Base-by-base conservation (phyloP, 2,888 invertebrate genomes). In the Ctena decussata region DNA sequence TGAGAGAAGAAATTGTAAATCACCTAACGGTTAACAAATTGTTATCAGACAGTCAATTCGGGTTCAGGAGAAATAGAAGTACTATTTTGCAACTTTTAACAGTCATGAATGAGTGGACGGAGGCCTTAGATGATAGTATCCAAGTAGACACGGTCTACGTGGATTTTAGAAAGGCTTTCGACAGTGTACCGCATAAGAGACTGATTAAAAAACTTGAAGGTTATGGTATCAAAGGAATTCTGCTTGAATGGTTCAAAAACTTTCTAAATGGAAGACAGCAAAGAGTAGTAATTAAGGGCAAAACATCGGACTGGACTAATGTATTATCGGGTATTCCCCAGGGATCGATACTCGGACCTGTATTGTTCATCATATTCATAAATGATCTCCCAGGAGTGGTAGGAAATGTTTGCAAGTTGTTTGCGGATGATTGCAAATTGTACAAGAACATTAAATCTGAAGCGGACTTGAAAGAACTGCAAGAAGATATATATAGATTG, bases 371-470 rank as follows among this genome's bases (percentile, higher is more conserved):
- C 35, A 15, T 72, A 44, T 24, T 60, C 65, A 60, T 74, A 21
- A 75, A 80, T 69, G 80, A 75, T 44, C 35, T 80, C 24, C 75
- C 46, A 24, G 69, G 65, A 0, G 32, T 35, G 3, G 69, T 35
- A 12, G 46, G 24, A 32, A 80, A 60, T 75, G 35, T 39, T 27
- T 75, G 72, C 12, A 18, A 65, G 39, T 32, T 83, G n/a, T 79
- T 83, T 60, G 79, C 79, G 27, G 83, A 83, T 71, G 83, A 83
- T 37, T 39, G 69, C n/a, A 79, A 83, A 39, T 2, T 74, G 8
- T 83, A 79, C 35, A 35, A 27, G n/a, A 35, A 1, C 35, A 79
- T 83, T 27, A 30, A 8, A 37, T 39, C 72, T 6, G n/a, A 35
- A 8, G 30, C 35, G 6, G 75, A 83, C 12, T 70, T 49, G 39